Evolutionary conservation across 2,888 invertebrate genomes (phyloP).

Genomic region (Tortrix viridana): DNA sequence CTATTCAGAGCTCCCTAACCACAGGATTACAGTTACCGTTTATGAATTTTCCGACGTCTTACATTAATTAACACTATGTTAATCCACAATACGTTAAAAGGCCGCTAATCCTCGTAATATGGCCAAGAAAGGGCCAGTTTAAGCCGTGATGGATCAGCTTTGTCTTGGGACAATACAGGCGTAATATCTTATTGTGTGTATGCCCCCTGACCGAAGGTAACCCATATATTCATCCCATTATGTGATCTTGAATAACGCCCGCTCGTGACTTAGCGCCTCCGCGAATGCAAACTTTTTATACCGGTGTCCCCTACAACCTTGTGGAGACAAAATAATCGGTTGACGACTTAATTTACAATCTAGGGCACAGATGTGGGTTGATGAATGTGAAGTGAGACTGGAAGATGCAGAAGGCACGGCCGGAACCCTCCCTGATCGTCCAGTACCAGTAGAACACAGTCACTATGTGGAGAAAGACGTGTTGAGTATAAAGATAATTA

Average conservation of each 20-base stretch:
- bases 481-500: too few species aligned
- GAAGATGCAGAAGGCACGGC: too few species aligned
- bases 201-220: slow-evolving; percentile 74
- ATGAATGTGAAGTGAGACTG: too few species aligned
- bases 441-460: too few species aligned
- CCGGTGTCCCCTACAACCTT: too few species aligned
- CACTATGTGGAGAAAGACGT: too few species aligned
- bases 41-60: slow-evolving; percentile 8
- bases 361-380: too few species aligned
- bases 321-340: too few species aligned
- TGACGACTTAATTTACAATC: too few species aligned
- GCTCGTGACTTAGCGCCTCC: slow-evolving; percentile 48
- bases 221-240: slow-evolving; percentile 78
- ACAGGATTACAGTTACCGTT: slow-evolving; percentile 6
- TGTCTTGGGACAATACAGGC: slow-evolving; percentile 55
- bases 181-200: slow-evolving; percentile 62
- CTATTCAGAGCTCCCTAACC: too few species aligned
- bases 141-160: slow-evolving; percentile 50
- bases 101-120: slow-evolving; percentile 46
- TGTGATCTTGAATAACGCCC: slow-evolving; percentile 72
- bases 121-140: slow-evolving; percentile 48
- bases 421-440: too few species aligned
- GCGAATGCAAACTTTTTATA: background rate
- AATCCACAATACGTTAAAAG: slow-evolving; percentile 37
- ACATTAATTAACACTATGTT: slow-evolving; percentile 29